Conservation (phyloP, 2,888 invertebrate genomes). For the Ichneumoninae sp. region DNA sequence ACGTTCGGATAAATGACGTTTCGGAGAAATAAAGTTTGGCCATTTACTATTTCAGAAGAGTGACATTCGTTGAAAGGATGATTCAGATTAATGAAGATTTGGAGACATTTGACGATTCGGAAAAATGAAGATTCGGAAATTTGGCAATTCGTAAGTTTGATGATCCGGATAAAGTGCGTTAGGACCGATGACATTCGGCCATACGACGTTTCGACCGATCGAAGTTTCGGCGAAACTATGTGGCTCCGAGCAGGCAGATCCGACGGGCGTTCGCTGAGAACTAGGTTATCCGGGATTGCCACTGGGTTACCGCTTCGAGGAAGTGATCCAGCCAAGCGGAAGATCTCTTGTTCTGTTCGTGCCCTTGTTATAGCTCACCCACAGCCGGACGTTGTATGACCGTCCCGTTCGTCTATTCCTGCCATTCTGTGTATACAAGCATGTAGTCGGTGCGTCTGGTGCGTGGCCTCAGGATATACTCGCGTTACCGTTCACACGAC, state of each 20-base stretch:
- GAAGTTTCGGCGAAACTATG: too few species aligned
- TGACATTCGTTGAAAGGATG: too few species aligned
- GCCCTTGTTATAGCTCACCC: conserved; percentile 34
- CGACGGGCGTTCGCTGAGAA: conserved; percentile 44
- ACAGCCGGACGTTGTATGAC: conserved; percentile 57
- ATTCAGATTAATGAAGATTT: too few species aligned
- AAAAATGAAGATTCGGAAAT: too few species aligned
- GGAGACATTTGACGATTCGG: too few species aligned
- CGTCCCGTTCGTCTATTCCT: conserved; percentile 21
- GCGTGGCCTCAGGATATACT: conserved; percentile 29
- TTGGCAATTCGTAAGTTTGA: too few species aligned
- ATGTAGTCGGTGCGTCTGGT: conserved; percentile 15
- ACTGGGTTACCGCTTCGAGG: conserved; percentile 61
- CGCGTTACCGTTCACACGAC: conserved; percentile 64
- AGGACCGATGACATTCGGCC: too few species aligned
- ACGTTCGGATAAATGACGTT: too few species aligned
- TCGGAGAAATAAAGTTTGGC: too few species aligned
- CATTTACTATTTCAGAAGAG: too few species aligned
- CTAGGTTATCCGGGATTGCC: conserved; percentile 57
- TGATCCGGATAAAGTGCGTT: too few species aligned
- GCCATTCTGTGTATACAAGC: conserved; percentile 36
- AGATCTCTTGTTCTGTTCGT: conserved; percentile 50
- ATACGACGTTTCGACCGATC: too few species aligned
- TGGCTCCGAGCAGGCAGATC: background rate
- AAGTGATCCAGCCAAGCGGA: conserved; percentile 59